phyloP scores from a whole-genome alignment of 2,888 invertebrate genomes.

The Ophion ventricosus region DNA sequence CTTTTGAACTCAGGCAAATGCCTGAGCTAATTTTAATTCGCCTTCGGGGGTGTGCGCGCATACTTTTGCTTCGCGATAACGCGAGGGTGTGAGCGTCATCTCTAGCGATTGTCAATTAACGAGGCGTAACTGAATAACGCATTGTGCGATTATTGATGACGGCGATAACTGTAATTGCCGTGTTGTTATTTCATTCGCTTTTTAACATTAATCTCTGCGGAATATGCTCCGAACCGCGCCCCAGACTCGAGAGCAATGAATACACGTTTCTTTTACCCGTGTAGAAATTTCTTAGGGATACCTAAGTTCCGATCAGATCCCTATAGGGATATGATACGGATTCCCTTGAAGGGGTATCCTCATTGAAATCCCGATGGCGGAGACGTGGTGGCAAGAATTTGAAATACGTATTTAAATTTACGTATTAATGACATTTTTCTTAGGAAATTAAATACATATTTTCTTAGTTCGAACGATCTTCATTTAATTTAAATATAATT shows the following conservation, averaged over 20 bases:
- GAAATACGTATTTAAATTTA: too few relatives aligned
- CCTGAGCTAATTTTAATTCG: slow-evolving; percentile 60
- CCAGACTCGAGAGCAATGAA: not conserved
- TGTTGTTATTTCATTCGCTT: not conserved
- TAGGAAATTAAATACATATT: too few relatives aligned
- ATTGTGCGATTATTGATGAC: slow-evolving; percentile 38
- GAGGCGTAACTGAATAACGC: not conserved
- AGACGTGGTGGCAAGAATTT: too few relatives aligned
- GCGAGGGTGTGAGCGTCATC: slow-evolving; percentile 12
- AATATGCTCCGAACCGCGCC: not conserved
- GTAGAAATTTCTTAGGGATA: too few relatives aligned
- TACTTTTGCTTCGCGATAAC: slow-evolving; percentile 48
- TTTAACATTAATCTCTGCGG: not conserved
- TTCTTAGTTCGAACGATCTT: too few relatives aligned
- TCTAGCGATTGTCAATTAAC: slow-evolving; percentile 9
- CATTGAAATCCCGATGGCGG: too few relatives aligned
- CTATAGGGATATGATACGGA: too few relatives aligned
- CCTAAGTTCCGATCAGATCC: too few relatives aligned
- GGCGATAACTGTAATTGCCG: slow-evolving; percentile 25
- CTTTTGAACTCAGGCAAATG: slow-evolving; percentile 62
- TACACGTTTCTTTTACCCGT: too few relatives aligned
- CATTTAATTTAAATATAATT: too few relatives aligned
- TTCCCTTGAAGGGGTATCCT: too few relatives aligned
- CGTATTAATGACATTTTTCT: too few relatives aligned
- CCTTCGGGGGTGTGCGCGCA: slow-evolving; percentile 35